Percentiles rank a stretch among this genome's conserved stretches.
Conservation (phyloP, 2,113 vertebrate species). For the Engystomops pustulosus region DNA sequence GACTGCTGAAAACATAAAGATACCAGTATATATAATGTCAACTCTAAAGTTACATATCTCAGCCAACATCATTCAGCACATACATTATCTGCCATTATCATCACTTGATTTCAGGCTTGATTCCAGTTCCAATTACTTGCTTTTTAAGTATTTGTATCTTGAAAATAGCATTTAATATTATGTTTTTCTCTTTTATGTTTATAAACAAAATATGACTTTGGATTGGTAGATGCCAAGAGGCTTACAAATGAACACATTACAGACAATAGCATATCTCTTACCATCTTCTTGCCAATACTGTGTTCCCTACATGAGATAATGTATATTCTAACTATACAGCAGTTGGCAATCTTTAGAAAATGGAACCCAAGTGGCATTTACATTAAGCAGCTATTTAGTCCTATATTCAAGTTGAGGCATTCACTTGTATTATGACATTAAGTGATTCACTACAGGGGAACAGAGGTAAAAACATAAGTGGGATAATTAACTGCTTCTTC, state of each 20-base stretch:
- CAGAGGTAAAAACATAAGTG: constrained; percentile 37
- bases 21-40: too few species aligned
- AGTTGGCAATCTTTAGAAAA: constrained; percentile 18
- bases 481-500: constrained; percentile 19
- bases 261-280: neutral
- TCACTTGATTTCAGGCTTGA: too few species aligned
- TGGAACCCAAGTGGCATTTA: constrained; percentile 13
- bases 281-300: constrained; percentile 22
- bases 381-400: constrained; percentile 28
- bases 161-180: neutral
- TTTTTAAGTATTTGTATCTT: neutral
- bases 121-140: too few species aligned
- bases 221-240: neutral
- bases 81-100: too few species aligned
- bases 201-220: neutral
- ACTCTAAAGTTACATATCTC: too few species aligned
- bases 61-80: too few species aligned
- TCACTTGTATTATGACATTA: constrained; percentile 31
- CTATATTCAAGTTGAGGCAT: constrained; percentile 15
- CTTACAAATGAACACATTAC: neutral
- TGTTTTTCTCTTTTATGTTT: too few species aligned
- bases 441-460: constrained; percentile 6
- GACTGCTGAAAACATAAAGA: neutral
- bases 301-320: neutral
- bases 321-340: constrained; percentile 14